A percentile compares a stretch with the other conserved stretches of the same genome.
phyloP scores from a whole-genome alignment of 1,140 invertebrate species.

The Cotesia vestalis region DNA sequence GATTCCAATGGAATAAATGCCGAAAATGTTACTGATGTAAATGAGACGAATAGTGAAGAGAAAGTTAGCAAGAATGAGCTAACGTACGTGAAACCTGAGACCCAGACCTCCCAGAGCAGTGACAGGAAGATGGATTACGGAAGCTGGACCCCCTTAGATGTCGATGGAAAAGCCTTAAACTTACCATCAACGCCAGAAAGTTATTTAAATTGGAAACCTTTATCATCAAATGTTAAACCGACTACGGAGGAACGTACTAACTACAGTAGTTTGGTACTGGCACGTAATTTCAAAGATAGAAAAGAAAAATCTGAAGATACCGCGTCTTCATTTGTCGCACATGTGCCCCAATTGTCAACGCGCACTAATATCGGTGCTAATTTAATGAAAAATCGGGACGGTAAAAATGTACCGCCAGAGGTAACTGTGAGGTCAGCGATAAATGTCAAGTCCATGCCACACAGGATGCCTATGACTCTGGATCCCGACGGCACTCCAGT shows the following conservation, averaged over 20 bases:
- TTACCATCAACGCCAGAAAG: constrained; percentile 39
- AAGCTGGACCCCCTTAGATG: constrained; percentile 50
- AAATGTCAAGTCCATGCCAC: constrained; percentile 53
- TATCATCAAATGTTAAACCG: constrained; percentile 23
- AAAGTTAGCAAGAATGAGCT: constrained; percentile 27
- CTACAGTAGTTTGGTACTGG: constrained; percentile 37
- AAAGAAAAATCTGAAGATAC: constrained; percentile 34
- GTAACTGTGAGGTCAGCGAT: constrained; percentile 72
- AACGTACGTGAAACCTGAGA: constrained; percentile 24
- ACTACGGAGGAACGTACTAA: background rate
- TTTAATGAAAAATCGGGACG: constrained; percentile 53
- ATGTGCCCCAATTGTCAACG: constrained; percentile 46
- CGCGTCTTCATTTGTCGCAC: constrained; percentile 49
- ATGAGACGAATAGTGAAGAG: constrained; percentile 26
- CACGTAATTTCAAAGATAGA: constrained; percentile 44
- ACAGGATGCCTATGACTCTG: constrained; percentile 56
- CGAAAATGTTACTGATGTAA: constrained; percentile 21
- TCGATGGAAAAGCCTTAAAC: constrained; percentile 39
- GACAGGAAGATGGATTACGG: constrained; percentile 48
- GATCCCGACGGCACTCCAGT: constrained; percentile 79
- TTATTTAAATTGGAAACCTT: constrained; percentile 52
- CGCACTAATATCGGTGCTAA: constrained; percentile 62
- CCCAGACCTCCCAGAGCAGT: constrained; percentile 11
- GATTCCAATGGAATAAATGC: background rate
- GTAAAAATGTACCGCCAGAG: constrained; percentile 70